These are phyloP conservation scores for Dasysyrphus albostriatus DNA, from an alignment of 2,888 invertebrate species.

Conservation along the genomic window DNA sequence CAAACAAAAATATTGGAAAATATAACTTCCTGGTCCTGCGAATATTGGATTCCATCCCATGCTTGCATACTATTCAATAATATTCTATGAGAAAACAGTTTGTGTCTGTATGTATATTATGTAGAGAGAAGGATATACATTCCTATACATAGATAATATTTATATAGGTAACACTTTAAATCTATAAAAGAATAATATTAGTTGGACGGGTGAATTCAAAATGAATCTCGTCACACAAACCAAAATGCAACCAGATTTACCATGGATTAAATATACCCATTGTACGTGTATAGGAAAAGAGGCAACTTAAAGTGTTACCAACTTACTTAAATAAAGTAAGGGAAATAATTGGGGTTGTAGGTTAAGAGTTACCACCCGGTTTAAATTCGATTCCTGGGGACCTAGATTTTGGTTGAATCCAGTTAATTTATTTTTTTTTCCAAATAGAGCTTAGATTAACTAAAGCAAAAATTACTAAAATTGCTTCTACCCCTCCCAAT, in stretches of 20 bases:
- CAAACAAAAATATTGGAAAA: constrained; percentile 2
- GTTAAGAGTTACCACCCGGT: no score
- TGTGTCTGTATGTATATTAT: no score
- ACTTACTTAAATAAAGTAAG: background rate
- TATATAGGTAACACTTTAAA: constrained; percentile 8
- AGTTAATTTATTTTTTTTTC: no score
- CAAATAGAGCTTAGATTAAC: no score
- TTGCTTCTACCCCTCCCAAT: no score
- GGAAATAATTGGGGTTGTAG: no score
- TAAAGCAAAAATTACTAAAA: no score
- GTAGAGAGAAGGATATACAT: background rate
- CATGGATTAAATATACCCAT: background rate
- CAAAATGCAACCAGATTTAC: background rate
- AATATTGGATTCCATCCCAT: constrained; percentile 10
- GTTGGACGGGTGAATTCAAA: constrained; percentile 28
- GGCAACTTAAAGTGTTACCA: background rate
- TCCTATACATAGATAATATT: background rate
- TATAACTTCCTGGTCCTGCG: background rate
- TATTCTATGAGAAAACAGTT: background rate
- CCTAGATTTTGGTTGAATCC: no score
- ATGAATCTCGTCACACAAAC: constrained; percentile 33
- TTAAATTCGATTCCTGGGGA: no score
- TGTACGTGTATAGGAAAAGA: background rate
- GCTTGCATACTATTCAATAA: constrained; percentile 2
- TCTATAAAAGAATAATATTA: constrained; percentile 16